phyloP scores from a whole-genome alignment of 2,797 vertebrate genomes.

The Aldrovandia affinis region DNA sequence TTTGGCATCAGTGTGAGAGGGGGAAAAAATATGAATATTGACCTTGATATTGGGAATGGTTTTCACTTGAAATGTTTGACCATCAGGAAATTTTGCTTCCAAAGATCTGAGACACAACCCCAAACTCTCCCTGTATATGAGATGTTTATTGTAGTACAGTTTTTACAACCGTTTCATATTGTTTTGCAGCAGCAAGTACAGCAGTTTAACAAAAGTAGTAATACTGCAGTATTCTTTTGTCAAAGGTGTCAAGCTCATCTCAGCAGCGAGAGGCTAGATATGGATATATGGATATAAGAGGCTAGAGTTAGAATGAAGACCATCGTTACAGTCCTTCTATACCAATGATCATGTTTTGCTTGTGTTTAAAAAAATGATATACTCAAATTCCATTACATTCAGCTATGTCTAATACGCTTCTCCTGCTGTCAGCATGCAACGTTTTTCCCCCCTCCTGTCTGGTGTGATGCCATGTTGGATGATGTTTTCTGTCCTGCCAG shows the following conservation, averaged over 20 bases:
- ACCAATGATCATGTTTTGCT: not conserved
- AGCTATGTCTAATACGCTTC: no score
- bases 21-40: not conserved
- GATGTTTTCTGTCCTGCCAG: no score
- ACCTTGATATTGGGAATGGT: not conserved
- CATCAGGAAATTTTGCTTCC: not conserved
- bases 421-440: no score
- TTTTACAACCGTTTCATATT: no score
- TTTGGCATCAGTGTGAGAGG: no score
- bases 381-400: no score
- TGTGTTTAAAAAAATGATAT: no score
- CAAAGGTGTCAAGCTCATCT: not conserved
- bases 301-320: not conserved
- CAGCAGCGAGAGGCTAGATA: no score
- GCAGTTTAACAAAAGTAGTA: not conserved
- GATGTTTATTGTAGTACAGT: no score
- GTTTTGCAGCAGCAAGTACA: no score
- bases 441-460: no score
- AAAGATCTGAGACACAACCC: not conserved
- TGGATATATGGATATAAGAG: not conserved
- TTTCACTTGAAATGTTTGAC: not conserved
- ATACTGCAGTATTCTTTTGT: not conserved
- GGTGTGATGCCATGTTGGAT: no score
- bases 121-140: not conserved
- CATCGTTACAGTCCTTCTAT: not conserved